phyloP scores from a whole-genome alignment of 2,888 invertebrate genomes.

The Crocallis elinguaria region DNA sequence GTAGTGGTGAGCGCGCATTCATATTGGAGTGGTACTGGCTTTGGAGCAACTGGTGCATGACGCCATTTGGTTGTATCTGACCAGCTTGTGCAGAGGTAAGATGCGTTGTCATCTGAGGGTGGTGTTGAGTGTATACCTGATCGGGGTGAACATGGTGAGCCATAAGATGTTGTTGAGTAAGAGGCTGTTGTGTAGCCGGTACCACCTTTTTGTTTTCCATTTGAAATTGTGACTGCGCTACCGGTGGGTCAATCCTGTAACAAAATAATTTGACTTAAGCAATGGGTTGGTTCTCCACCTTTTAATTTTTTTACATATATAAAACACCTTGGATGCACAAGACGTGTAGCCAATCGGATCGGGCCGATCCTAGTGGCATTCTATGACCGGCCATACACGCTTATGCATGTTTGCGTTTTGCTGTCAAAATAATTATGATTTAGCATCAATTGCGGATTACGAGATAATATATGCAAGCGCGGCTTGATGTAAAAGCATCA shows the following conservation, averaged over 20 bases:
- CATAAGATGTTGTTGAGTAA: conserved; percentile 76
- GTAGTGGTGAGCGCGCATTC: conserved; percentile 78
- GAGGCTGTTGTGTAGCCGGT: conserved; percentile 84
- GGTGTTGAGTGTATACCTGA: conserved; percentile 79
- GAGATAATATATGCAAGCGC: no score
- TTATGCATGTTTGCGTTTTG: no score
- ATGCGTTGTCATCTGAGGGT: conserved; percentile 70
- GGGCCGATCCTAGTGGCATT: no score
- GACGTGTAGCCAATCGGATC: no score
- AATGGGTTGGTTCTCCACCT: conserved; percentile 16
- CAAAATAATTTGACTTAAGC: conserved; percentile 46
- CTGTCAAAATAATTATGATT: no score
- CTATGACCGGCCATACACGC: no score
- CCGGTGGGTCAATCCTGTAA: conserved; percentile 90
- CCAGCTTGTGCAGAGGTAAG: conserved; percentile 68
- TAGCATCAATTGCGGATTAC: no score
- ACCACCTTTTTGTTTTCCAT: conserved; percentile 88
- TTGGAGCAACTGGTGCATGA: conserved; percentile 82
- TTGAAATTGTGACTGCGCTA: conserved; percentile 84
- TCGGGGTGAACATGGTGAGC: conserved; percentile 80
- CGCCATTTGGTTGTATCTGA: conserved; percentile 81
- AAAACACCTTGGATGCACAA: no score
- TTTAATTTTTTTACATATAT: background rate
- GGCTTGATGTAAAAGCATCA: no score
- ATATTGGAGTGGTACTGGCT: conserved; percentile 78